Evolutionary conservation across 92 coral and sea anemone genomes (phyloP).

Genomic region (Phenganax stokvisi): DNA sequence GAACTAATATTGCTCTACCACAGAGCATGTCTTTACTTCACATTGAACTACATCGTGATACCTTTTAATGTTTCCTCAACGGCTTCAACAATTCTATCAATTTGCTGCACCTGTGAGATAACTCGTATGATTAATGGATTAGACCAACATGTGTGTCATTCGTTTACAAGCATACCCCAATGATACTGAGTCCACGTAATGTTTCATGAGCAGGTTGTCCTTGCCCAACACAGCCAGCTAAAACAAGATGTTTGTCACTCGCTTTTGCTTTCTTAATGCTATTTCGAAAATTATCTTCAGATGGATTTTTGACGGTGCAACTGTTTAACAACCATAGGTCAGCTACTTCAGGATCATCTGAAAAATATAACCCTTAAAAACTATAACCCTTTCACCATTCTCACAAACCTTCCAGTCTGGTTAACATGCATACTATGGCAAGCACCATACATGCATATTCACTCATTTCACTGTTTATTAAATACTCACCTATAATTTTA

Average conservation of each 20-base stretch:
- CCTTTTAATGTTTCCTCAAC: conserved; percentile 96
- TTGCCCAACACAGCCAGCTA: conserved; percentile 95
- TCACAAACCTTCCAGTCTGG: too few species aligned
- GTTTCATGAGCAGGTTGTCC: conserved; percentile 94
- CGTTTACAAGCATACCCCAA: conserved; percentile 64
- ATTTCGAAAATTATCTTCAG: conserved; percentile 90
- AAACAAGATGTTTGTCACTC: conserved; percentile 68
- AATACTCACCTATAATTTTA: conserved; percentile 67
- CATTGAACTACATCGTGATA: neutral
- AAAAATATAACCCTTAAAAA: neutral
- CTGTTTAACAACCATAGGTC: conserved; percentile 95
- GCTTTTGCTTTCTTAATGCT: conserved; percentile 84
- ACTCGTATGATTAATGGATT: neutral
- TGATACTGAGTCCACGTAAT: conserved; percentile 79
- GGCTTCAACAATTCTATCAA: conserved; percentile 95
- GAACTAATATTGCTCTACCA: too few species aligned
- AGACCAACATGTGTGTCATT: neutral
- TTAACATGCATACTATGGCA: too few species aligned
- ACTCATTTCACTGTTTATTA: neutral
- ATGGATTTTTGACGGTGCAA: conserved; percentile 92
- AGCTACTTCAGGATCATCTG: conserved; percentile 70
- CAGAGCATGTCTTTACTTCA: neutral
- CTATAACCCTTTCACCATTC: too few species aligned
- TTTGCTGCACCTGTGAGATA: conserved; percentile 82
- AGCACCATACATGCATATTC: neutral